Evolutionary conservation across 2,888 invertebrate genomes (phyloP).

Genomic region (Cantharis rufa): DNA sequence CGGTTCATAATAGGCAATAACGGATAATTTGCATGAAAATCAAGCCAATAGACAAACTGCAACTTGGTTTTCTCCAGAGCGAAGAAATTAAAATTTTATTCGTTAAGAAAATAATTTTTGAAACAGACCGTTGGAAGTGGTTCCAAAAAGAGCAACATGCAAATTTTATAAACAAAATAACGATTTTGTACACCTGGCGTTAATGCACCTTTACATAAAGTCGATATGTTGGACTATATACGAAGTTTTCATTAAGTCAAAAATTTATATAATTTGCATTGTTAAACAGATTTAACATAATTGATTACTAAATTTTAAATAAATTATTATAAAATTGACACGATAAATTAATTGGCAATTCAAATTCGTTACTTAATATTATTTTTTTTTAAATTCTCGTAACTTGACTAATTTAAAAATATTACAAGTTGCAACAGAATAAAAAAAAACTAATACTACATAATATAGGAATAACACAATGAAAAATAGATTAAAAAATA

Average conservation of each 20-base stretch:
- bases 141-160: not conserved
- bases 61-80: no score
- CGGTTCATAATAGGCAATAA: not conserved
- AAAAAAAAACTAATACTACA: not conserved
- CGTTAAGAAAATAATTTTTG: no score
- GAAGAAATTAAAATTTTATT: no score
- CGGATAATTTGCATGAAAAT: not conserved
- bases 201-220: not conserved
- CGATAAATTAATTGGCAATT: not conserved
- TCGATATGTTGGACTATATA: not conserved
- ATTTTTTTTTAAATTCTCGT: not conserved
- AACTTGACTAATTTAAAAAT: not conserved
- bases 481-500: not conserved
- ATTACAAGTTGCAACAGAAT: not conserved
- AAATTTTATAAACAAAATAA: constrained; percentile 3
- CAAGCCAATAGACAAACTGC: not conserved
- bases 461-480: not conserved
- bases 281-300: not conserved
- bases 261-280: constrained; percentile 2
- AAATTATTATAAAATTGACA: not conserved
- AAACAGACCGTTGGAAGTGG: not conserved
- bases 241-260: not conserved
- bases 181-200: not conserved
- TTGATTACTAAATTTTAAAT: not conserved
- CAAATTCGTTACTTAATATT: not conserved